Percentiles rank a stretch among this genome's conserved stretches.
Evolutionary conservation across 2,113 vertebrate genomes (phyloP).

Genomic region (Sphaerodactylus townsendi): DNA sequence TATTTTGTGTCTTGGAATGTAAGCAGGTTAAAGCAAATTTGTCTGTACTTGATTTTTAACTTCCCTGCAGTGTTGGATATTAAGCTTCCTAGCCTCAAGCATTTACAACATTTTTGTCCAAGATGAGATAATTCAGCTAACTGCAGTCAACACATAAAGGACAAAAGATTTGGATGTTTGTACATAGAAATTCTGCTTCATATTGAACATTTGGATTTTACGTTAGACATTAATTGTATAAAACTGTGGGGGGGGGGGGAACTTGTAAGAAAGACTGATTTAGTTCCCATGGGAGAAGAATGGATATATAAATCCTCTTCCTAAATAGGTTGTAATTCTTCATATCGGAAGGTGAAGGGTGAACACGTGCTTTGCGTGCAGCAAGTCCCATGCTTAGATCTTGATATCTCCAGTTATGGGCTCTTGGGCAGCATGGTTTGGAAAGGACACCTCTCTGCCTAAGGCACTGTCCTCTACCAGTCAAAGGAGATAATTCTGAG

Average conservation of each 20-base stretch:
- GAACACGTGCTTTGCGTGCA: no score
- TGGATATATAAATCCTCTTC: not conserved
- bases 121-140: not conserved
- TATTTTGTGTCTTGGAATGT: not conserved
- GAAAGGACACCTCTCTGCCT: no score
- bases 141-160: not conserved
- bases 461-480: no score
- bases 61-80: not conserved
- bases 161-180: not conserved
- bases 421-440: no score
- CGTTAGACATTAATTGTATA: no score
- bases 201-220: not conserved
- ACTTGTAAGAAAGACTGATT: no score
- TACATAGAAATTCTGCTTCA: not conserved
- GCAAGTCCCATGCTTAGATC: no score
- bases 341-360: not conserved
- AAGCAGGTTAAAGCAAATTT: not conserved
- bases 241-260: no score
- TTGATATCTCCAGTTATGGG: no score
- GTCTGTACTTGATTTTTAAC: not conserved
- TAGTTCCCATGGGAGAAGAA: no score
- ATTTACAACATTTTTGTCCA: not conserved
- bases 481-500: no score
- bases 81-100: slow-evolving; percentile 4
- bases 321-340: not conserved